These are phyloP conservation scores for Anguilla megastoma DNA, from an alignment of 2,797 vertebrate species.

Conservation along the genomic window DNA sequence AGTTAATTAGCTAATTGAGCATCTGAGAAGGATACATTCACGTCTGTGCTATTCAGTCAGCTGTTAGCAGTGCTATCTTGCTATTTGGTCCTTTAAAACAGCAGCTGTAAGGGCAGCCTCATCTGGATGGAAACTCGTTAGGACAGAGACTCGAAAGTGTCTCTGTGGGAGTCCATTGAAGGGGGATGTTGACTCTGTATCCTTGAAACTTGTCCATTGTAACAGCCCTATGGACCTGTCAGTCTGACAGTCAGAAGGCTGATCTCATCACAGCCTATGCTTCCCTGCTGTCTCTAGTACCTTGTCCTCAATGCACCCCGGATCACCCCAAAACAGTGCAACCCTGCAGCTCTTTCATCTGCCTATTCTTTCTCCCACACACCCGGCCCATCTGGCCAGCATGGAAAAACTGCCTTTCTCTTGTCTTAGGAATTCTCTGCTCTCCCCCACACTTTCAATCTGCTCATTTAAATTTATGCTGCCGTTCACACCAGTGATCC, in stretches of 20 bases:
- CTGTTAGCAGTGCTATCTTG: neutral
- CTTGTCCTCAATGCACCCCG: neutral
- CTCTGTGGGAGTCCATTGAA: neutral
- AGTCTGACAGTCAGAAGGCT: neutral
- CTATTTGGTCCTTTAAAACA: neutral
- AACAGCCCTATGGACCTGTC: neutral
- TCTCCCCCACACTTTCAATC: neutral
- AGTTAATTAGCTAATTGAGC: neutral
- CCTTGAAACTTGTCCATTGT: neutral
- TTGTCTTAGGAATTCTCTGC: neutral
- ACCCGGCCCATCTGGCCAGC: neutral
- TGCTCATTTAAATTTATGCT: neutral
- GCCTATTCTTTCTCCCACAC: neutral
- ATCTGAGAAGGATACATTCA: neutral
- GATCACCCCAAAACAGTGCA: neutral
- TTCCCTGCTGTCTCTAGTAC: neutral
- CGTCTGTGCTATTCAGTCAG: neutral
- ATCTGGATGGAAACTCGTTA: neutral
- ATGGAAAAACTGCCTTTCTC: neutral
- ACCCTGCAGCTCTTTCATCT: neutral
- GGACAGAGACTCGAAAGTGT: neutral
- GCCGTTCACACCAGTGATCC: neutral
- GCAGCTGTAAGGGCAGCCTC: no score
- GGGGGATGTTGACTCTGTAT: neutral
- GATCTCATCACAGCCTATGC: conserved; percentile 9